Conservation (phyloP, 1,140 invertebrate species). For the Formica selysi region DNA sequence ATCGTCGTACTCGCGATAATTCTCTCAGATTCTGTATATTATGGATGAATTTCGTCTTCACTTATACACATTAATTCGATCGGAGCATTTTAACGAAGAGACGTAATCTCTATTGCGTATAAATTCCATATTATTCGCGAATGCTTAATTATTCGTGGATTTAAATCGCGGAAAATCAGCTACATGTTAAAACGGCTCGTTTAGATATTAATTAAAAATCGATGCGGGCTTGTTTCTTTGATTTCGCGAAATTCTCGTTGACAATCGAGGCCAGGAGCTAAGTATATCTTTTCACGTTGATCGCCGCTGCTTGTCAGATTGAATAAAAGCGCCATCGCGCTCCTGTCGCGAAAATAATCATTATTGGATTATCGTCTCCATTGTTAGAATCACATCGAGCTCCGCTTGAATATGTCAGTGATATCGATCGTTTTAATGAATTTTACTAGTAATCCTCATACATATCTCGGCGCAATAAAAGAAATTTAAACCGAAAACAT, state of each 20-base stretch:
- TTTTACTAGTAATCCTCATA: conserved; percentile 36
- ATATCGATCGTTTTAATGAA: conserved; percentile 46
- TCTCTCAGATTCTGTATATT: background rate
- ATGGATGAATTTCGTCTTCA: background rate
- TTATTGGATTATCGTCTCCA: conserved; percentile 52
- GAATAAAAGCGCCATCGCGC: conserved; percentile 37
- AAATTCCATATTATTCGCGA: conserved; percentile 8
- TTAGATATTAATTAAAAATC: conserved; percentile 52
- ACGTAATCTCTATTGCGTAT: background rate
- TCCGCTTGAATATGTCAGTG: conserved; percentile 36
- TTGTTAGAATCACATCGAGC: conserved; percentile 49
- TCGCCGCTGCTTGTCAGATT: conserved; percentile 53
- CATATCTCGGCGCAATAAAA: background rate
- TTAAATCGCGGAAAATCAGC: background rate
- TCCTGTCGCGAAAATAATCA: conserved; percentile 58
- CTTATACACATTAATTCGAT: conserved; percentile 3
- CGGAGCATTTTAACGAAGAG: background rate
- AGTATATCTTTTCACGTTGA: conserved; percentile 63
- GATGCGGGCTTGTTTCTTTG: conserved; percentile 4
- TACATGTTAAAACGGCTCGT: conserved; percentile 11
- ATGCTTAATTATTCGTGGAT: conserved; percentile 39
- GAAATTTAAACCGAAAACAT: background rate
- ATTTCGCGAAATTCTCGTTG: conserved; percentile 43
- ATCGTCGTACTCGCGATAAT: background rate
- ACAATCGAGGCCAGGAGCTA: conserved; percentile 55